Evolutionary conservation across 2,888 invertebrate species (phyloP).

Genomic region (Orgyia antiqua): DNA sequence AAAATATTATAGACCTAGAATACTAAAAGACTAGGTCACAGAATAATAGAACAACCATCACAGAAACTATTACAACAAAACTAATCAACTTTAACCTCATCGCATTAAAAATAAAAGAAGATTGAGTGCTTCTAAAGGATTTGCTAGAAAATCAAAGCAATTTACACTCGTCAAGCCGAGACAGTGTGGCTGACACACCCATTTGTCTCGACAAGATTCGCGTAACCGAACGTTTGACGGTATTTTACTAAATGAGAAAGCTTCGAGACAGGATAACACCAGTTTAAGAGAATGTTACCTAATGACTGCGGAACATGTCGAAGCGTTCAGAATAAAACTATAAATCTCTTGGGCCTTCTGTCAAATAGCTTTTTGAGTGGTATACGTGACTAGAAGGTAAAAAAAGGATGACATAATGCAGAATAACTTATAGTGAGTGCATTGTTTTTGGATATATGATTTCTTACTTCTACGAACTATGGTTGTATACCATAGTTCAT

Average conservation of each 20-base stretch:
- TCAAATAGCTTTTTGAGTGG: conserved; percentile 17
- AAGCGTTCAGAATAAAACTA: conserved; percentile 28
- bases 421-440: background rate
- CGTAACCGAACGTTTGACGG: conserved; percentile 27
- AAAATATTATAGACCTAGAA: too few species aligned
- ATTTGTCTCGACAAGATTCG: conserved; percentile 47
- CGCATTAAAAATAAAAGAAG: conserved; percentile 31
- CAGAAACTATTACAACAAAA: too few species aligned
- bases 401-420: conserved; percentile 3
- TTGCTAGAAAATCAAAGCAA: conserved; percentile 54
- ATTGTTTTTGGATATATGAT: background rate
- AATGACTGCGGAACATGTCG: conserved; percentile 30
- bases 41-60: too few species aligned
- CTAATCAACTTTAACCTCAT: conserved; percentile 24
- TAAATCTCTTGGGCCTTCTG: conserved; percentile 15
- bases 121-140: conserved; percentile 34
- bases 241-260: conserved; percentile 35
- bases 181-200: conserved; percentile 47
- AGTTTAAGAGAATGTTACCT: conserved; percentile 33
- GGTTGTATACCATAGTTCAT: too few species aligned
- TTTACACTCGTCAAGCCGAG: conserved; percentile 48
- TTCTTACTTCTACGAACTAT: too few species aligned
- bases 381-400: conserved; percentile 20
- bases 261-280: conserved; percentile 31
- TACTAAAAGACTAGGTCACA: too few species aligned